A percentile compares a stretch with the other conserved stretches of the same genome.
Evolutionary conservation across 1,140 invertebrate genomes (phyloP).

Genomic region (Xylocopa sonorina): DNA sequence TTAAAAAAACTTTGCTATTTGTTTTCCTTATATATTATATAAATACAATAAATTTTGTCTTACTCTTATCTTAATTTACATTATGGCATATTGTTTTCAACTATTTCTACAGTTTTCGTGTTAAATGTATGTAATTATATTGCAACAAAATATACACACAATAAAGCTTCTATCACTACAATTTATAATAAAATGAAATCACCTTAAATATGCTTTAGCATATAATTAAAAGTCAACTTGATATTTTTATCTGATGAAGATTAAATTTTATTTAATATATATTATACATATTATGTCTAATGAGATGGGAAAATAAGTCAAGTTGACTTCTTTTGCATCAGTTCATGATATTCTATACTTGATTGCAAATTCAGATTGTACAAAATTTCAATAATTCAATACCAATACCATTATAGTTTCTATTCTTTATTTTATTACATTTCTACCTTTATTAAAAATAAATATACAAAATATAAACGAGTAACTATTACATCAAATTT

Average conservation of each 20-base stretch:
- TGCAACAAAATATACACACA: slow-evolving; percentile 41
- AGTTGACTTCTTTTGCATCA: slow-evolving; percentile 16
- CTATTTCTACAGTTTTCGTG: background rate
- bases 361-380: background rate
- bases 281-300: background rate
- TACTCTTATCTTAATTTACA: background rate
- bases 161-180: slow-evolving; percentile 35
- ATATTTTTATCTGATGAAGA: background rate
- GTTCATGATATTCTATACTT: background rate
- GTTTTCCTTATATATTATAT: background rate
- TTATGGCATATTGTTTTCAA: background rate
- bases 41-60: background rate
- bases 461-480: background rate
- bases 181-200: slow-evolving; percentile 16
- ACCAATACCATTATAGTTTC: background rate
- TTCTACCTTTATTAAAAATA: background rate
- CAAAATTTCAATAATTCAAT: slow-evolving; percentile 14
- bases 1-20: background rate
- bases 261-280: background rate
- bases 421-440: background rate
- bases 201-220: background rate
- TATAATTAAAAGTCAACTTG: slow-evolving; percentile 15
- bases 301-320: background rate
- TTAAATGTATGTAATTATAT: slow-evolving; percentile 29
- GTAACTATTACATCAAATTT: slow-evolving; percentile 1